These are phyloP conservation scores for Platypus cylindrus DNA, from an alignment of 2,888 invertebrate species.

Conservation along the genomic window DNA sequence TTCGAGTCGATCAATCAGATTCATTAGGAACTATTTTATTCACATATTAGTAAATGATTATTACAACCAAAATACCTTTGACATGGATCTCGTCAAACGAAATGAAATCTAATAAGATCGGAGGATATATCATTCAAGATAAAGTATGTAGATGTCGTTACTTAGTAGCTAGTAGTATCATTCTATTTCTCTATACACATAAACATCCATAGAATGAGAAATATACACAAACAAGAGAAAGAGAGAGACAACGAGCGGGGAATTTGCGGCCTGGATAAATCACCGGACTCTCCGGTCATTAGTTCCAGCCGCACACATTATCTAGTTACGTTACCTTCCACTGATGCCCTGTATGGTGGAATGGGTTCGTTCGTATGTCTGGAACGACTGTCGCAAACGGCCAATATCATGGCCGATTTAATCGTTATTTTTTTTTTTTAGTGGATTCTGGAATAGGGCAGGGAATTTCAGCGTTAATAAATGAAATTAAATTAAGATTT, in stretches of 20 bases:
- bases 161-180: conserved; percentile 16
- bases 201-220: too few relatives aligned
- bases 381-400: conserved; percentile 12
- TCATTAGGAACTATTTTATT: too few relatives aligned
- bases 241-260: conserved; percentile 23
- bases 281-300: conserved; percentile 36
- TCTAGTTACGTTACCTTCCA: conserved; percentile 15
- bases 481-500: conserved; percentile 1
- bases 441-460: neutral
- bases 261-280: conserved; percentile 33
- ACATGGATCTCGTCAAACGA: too few relatives aligned
- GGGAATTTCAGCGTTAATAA: conserved; percentile 1
- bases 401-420: conserved; percentile 12
- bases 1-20: too few relatives aligned
- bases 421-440: conserved; percentile 13
- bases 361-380: conserved; percentile 10
- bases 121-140: conserved; percentile 33
- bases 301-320: conserved; percentile 33
- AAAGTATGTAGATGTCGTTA: conserved; percentile 25
- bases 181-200: conserved; percentile 25
- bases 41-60: too few relatives aligned
- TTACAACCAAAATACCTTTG: too few relatives aligned
- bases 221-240: too few relatives aligned
- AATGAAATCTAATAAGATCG: conserved; percentile 33
- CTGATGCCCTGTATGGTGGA: too few relatives aligned